Evolutionary conservation across 2,888 invertebrate species (phyloP).

Genomic region (Callinectes sapidus): DNA sequence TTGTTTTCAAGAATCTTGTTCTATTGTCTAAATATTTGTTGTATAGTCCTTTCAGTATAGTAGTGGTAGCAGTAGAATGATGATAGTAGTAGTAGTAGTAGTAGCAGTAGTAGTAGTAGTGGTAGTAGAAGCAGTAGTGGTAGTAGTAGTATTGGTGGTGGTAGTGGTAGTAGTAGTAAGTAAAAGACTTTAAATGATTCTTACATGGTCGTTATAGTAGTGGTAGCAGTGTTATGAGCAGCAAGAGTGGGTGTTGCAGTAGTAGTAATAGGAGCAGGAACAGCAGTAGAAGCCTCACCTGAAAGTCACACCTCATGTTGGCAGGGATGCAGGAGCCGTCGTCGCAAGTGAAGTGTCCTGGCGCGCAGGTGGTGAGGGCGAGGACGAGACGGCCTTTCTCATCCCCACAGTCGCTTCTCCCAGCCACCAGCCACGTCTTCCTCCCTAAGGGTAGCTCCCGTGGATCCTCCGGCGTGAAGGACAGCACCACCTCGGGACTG

Average conservation of each 20-base stretch:
- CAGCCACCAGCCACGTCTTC: background rate
- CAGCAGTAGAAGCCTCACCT: constrained; percentile 24
- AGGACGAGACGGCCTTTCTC: background rate
- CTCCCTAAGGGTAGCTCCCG: constrained; percentile 35
- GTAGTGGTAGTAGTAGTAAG: background rate
- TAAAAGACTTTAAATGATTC: too few relatives aligned
- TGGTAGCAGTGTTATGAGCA: too few relatives aligned
- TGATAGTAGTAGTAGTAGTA: background rate
- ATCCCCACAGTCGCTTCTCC: constrained; percentile 8
- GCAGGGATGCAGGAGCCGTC: constrained; percentile 42
- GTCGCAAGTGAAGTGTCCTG: constrained; percentile 38
- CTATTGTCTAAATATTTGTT: too few relatives aligned
- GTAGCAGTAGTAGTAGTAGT: background rate
- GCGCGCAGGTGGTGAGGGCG: constrained; percentile 32
- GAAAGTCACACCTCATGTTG: constrained; percentile 41
- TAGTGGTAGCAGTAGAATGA: background rate
- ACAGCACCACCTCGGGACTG: constrained; percentile 15
- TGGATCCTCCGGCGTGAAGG: background rate
- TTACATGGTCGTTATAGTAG: too few relatives aligned
- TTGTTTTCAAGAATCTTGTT: too few relatives aligned
- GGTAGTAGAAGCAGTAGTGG: background rate
- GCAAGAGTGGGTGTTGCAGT: background rate
- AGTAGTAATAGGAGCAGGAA: background rate
- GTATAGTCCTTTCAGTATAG: too few relatives aligned
- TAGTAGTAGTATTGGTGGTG: background rate